Evolutionary conservation across 2,797 vertebrate species (phyloP).

Genomic region (Paramormyrops hopkinsi): DNA sequence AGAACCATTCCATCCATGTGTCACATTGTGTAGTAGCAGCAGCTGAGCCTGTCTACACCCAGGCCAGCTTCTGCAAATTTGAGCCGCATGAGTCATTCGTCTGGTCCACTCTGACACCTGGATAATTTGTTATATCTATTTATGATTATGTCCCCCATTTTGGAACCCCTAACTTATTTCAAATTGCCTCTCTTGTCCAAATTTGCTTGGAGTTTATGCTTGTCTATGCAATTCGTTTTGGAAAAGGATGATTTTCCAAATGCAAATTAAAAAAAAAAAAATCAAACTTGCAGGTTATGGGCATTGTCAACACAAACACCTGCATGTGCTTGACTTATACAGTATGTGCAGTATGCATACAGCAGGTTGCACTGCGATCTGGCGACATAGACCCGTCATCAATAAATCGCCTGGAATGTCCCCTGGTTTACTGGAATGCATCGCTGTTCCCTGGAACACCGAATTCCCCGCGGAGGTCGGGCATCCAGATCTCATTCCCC

Average conservation of each 20-base stretch:
- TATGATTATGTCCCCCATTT: background rate
- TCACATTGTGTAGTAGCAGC: background rate
- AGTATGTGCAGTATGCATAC: background rate
- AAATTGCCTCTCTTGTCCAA: background rate
- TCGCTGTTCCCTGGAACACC: background rate
- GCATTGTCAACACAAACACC: background rate
- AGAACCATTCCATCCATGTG: background rate
- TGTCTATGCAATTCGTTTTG: background rate
- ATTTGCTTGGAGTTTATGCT: constrained; percentile 2
- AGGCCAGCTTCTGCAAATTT: background rate
- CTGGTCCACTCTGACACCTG: background rate
- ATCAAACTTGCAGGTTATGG: background rate
- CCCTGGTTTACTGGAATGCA: background rate
- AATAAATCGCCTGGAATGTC: background rate
- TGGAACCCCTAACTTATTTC: background rate
- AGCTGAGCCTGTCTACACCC: background rate
- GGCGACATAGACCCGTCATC: background rate
- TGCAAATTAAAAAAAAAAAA: background rate
- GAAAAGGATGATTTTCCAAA: background rate
- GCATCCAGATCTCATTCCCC: constrained; percentile 21
- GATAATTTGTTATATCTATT: background rate
- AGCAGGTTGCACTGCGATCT: background rate
- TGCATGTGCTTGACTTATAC: background rate
- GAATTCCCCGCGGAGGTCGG: background rate
- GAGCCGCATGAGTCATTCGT: background rate